Conservation (phyloP, 1,140 invertebrate species). For the Bombus polaris region DNA sequence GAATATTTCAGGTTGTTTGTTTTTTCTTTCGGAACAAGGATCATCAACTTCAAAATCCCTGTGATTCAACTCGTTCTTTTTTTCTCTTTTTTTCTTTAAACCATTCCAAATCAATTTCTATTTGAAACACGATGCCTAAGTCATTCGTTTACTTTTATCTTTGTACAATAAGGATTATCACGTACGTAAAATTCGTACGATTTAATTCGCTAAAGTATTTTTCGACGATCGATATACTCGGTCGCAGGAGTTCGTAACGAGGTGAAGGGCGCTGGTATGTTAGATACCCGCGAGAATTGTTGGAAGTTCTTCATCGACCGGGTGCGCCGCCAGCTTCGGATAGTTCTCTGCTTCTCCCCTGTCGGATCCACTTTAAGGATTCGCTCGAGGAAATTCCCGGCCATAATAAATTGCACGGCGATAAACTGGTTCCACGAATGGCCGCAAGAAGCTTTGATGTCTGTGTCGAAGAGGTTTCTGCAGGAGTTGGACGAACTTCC, state of each 20-base stretch:
- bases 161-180: neutral
- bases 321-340: slow-evolving; percentile 94
- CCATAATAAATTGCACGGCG: slow-evolving; percentile 96
- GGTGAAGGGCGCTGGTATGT: slow-evolving; percentile 91
- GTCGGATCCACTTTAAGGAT: slow-evolving; percentile 95
- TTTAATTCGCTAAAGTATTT: neutral
- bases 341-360: slow-evolving; percentile 97
- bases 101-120: no score
- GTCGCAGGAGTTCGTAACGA: slow-evolving; percentile 80
- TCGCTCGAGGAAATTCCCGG: slow-evolving; percentile 96
- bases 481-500: slow-evolving; percentile 91
- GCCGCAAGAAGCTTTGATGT: slow-evolving; percentile 97
- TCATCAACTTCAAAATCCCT: neutral
- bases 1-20: neutral
- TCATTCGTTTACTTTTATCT: no score
- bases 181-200: neutral
- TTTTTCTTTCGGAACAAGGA: neutral
- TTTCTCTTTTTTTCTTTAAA: neutral
- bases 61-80: neutral
- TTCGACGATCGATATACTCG: neutral
- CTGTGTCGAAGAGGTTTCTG: slow-evolving; percentile 94
- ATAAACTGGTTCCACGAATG: slow-evolving; percentile 99
- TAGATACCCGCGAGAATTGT: slow-evolving; percentile 97
- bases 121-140: no score
- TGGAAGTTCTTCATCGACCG: slow-evolving; percentile 99